phyloP scores from a whole-genome alignment of 2,797 vertebrate species.

The Channa striata region DNA sequence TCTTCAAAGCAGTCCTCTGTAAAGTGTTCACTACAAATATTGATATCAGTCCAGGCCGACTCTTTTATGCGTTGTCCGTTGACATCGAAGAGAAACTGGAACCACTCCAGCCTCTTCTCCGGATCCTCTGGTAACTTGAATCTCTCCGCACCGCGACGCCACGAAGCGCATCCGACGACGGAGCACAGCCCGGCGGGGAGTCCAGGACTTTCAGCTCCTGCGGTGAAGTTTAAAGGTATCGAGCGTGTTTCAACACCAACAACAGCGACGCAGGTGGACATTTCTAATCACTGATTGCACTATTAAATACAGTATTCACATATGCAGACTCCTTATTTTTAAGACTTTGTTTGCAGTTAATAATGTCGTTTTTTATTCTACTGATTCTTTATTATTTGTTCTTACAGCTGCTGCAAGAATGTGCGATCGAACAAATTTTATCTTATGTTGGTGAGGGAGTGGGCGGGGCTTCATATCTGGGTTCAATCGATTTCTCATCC shows the following conservation, averaged over 20 bases:
- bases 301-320: no score
- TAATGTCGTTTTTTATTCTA: no score
- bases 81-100: constrained; percentile 56
- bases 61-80: constrained; percentile 55
- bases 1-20: constrained; percentile 29
- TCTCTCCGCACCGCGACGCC: constrained; percentile 16
- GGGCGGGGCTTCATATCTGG: neutral
- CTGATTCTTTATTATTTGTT: no score
- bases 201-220: neutral
- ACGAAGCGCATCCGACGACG: constrained; percentile 43
- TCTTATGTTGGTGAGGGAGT: no score
- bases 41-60: constrained; percentile 61
- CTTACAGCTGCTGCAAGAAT: no score
- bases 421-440: no score
- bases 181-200: constrained; percentile 49
- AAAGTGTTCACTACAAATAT: constrained; percentile 57
- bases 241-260: neutral
- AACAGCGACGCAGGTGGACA: no score
- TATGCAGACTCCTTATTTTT: no score
- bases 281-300: no score
- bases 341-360: no score
- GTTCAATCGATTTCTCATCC: neutral
- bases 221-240: neutral
- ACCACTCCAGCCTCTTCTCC: constrained; percentile 61
- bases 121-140: constrained; percentile 63